A percentile compares a stretch with the other conserved stretches of the same genome.
phyloP scores from a whole-genome alignment of 2,113 vertebrate species.

The Onychostoma macrolepis region DNA sequence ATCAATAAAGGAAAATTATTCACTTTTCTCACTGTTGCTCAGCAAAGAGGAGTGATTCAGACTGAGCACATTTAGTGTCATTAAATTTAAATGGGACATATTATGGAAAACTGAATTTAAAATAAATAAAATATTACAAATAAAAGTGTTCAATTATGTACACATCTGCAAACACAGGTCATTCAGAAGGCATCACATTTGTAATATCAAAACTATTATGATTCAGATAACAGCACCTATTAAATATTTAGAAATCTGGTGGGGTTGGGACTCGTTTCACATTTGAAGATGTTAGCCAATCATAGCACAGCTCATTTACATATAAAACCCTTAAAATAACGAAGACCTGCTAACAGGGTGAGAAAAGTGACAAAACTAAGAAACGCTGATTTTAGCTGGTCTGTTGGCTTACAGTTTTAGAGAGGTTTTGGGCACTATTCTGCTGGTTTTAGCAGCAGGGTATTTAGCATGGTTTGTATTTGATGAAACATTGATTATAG shows the following conservation, averaged over 20 bases:
- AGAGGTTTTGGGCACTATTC: not conserved
- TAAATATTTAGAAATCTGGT: not conserved
- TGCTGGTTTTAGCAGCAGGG: not conserved
- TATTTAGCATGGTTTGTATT: not conserved
- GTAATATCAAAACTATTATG: conserved; percentile 1
- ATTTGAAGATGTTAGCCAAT: not conserved
- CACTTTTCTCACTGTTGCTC: not conserved
- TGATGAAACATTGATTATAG: not conserved
- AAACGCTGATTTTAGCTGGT: not conserved
- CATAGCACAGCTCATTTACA: not conserved
- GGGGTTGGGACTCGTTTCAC: not conserved
- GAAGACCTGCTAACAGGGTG: not conserved
- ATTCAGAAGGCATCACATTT: conserved; percentile 3
- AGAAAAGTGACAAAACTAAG: not conserved
- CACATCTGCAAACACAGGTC: not conserved
- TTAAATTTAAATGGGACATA: not conserved
- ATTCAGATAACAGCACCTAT: not conserved
- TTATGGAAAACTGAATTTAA: not conserved
- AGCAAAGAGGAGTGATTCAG: not conserved
- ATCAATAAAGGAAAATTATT: not conserved
- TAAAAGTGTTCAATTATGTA: not conserved
- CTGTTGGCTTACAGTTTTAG: not conserved
- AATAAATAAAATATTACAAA: not conserved
- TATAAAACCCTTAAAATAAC: not conserved
- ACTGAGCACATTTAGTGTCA: not conserved